These are phyloP conservation scores for Calephelis virginiensis DNA, from an alignment of 1,140 invertebrate genomes.

Conservation along the genomic window DNA sequence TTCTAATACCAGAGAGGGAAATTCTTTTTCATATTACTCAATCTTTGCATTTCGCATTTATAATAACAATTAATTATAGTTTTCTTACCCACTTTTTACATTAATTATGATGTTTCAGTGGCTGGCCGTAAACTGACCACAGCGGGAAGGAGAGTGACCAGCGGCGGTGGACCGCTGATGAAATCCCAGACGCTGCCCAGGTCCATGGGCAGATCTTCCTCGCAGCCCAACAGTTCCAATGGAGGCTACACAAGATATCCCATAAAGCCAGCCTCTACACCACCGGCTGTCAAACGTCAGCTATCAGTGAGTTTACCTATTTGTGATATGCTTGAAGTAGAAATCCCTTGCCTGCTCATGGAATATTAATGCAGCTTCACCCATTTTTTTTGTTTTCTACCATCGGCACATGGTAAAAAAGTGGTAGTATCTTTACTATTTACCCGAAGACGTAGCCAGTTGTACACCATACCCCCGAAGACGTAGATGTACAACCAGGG, in stretches of 20 bases:
- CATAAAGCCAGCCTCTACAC: constrained; percentile 86
- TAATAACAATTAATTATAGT: not conserved
- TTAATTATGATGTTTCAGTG: constrained; percentile 37
- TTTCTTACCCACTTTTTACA: not conserved
- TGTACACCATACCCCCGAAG: too few relatives aligned
- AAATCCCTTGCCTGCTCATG: too few relatives aligned
- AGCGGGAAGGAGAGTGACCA: constrained; percentile 82
- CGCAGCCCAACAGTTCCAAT: constrained; percentile 73
- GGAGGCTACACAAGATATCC: constrained; percentile 78
- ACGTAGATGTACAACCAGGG: too few relatives aligned
- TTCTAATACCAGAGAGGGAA: too few relatives aligned
- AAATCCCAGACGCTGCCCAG: constrained; percentile 91
- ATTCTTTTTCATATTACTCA: too few relatives aligned
- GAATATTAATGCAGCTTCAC: too few relatives aligned
- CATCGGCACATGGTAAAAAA: too few relatives aligned
- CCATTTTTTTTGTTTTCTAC: too few relatives aligned
- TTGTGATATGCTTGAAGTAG: too few relatives aligned
- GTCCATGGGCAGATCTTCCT: constrained; percentile 87
- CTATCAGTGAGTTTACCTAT: constrained; percentile 81
- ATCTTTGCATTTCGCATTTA: too few relatives aligned
- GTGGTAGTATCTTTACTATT: too few relatives aligned
- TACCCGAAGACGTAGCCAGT: too few relatives aligned
- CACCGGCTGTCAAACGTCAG: constrained; percentile 89
- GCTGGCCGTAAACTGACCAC: constrained; percentile 86
- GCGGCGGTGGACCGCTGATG: constrained; percentile 81